Conservation (phyloP, 2,797 vertebrate species). For the Dipus sagitta region DNA sequence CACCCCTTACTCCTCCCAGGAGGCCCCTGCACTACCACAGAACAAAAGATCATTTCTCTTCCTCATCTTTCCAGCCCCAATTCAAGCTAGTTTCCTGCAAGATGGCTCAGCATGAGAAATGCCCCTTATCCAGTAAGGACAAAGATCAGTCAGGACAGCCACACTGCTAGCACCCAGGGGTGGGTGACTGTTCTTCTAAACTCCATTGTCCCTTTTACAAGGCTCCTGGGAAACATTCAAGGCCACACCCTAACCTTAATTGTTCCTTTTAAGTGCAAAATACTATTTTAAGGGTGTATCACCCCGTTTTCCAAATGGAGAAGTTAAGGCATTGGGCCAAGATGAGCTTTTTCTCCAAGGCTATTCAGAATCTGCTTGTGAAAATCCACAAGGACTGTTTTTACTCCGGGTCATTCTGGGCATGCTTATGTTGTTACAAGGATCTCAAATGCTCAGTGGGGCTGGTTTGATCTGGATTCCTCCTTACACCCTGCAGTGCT, state of each 20-base stretch:
- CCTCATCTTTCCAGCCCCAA: not conserved
- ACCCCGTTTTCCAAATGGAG: constrained; percentile 45
- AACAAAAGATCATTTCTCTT: not conserved
- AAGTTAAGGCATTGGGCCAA: constrained; percentile 47
- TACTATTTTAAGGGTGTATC: not conserved
- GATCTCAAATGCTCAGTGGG: not conserved
- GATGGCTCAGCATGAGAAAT: not conserved
- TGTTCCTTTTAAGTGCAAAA: not conserved
- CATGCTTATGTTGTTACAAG: not conserved
- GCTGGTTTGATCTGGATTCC: not conserved
- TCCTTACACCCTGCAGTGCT: not conserved
- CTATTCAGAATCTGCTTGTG: not conserved
- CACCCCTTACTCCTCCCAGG: not conserved
- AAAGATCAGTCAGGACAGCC: not conserved
- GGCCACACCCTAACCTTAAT: not conserved
- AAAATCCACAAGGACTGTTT: not conserved
- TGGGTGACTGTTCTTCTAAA: not conserved
- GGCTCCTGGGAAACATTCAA: not conserved
- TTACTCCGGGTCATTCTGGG: not conserved
- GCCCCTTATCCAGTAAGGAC: not conserved
- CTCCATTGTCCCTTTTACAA: not conserved
- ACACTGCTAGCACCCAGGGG: not conserved
- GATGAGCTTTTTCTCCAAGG: not conserved
- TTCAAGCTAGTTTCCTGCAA: not conserved
- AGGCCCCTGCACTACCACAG: not conserved